These are phyloP conservation scores for Drosophila nebulosa DNA, from an alignment of 1,140 invertebrate genomes.

Conservation along the genomic window DNA sequence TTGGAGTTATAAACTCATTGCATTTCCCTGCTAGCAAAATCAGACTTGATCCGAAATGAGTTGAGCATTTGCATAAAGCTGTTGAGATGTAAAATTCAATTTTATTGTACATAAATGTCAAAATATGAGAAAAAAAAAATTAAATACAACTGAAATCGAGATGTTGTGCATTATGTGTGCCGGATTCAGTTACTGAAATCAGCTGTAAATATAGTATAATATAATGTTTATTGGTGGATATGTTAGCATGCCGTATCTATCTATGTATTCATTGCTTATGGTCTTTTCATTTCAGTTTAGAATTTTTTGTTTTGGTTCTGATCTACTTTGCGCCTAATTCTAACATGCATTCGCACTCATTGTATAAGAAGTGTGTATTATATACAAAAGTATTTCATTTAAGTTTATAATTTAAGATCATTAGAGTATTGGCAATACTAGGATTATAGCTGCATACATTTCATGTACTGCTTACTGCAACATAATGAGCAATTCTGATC, in stretches of 20 bases:
- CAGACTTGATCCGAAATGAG: constrained; percentile 1
- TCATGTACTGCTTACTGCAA: constrained; percentile 35
- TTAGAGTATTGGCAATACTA: constrained; percentile 45
- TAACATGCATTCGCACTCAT: background rate
- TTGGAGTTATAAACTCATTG: background rate
- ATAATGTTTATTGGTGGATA: background rate
- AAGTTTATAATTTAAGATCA: constrained; percentile 5
- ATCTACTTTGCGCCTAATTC: background rate
- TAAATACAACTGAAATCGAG: background rate
- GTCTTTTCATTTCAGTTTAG: background rate
- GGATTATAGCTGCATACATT: constrained; percentile 15
- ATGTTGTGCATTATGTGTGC: background rate
- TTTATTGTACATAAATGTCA: constrained; percentile 2
- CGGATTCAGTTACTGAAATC: background rate
- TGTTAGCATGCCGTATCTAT: background rate
- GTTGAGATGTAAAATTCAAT: background rate
- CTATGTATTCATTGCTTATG: background rate
- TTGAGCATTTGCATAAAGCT: background rate
- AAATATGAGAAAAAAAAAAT: background rate
- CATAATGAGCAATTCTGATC: constrained; percentile 28
- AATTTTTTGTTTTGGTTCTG: background rate
- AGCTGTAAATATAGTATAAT: background rate
- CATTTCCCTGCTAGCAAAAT: background rate
- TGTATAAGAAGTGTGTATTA: constrained; percentile 22
- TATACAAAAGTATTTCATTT: constrained; percentile 27